A percentile compares a stretch with the other conserved stretches of the same genome.
These are phyloP conservation scores for Myotis myotis DNA, from an alignment of 2,797 vertebrate genomes.

Conservation along the genomic window DNA sequence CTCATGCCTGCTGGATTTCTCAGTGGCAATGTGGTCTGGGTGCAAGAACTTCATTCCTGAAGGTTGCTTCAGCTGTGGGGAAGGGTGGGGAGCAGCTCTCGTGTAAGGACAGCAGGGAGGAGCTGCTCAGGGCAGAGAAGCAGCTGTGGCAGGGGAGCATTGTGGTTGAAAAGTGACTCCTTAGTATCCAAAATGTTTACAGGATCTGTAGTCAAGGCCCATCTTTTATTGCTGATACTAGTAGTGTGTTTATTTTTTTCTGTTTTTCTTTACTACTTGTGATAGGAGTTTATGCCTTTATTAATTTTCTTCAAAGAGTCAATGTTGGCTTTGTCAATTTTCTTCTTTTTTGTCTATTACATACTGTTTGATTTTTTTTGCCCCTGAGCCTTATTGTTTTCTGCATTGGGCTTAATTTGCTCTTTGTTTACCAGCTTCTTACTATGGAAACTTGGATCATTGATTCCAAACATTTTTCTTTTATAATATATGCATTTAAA, in stretches of 20 bases:
- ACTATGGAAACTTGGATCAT: not conserved
- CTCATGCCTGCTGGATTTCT: not conserved
- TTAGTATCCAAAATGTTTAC: not conserved
- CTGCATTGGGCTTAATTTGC: not conserved
- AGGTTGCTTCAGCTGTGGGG: too few relatives aligned
- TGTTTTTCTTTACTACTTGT: not conserved
- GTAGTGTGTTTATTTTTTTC: not conserved
- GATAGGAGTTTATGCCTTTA: not conserved
- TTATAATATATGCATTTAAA: not conserved
- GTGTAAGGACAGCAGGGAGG: not conserved
- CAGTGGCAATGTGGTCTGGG: not conserved
- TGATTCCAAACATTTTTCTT: conserved; percentile 4
- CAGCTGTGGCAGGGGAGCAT: not conserved
- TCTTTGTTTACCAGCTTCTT: not conserved
- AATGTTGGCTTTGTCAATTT: not conserved
- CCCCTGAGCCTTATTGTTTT: not conserved
- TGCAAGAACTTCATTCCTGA: not conserved
- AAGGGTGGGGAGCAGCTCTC: fast-evolving
- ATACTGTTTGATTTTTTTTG: not conserved
- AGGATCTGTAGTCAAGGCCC: not conserved
- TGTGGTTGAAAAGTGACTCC: not conserved
- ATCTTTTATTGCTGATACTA: not conserved
- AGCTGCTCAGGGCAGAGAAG: not conserved
- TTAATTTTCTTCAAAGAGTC: not conserved
- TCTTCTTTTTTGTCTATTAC: not conserved